Evolutionary conservation across 2,888 invertebrate species (phyloP).

Genomic region (Cheilosia soror): DNA sequence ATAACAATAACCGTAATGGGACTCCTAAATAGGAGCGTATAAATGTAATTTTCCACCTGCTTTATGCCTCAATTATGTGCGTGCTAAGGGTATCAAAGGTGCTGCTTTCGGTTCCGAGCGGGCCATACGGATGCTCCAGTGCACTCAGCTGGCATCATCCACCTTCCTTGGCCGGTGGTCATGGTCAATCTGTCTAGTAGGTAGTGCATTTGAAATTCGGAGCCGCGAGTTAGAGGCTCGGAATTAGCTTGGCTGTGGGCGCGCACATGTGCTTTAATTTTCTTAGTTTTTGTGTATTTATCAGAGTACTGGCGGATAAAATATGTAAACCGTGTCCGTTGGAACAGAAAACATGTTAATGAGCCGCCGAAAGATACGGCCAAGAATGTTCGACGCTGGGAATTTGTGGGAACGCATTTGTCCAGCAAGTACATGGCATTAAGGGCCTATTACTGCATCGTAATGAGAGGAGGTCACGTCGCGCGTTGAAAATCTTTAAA

Average conservation of each 20-base stretch:
- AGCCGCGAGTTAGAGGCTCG: conserved; percentile 31
- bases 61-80: conserved; percentile 74
- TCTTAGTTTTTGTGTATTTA: conserved; percentile 37
- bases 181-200: conserved; percentile 44
- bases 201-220: conserved; percentile 48
- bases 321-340: conserved; percentile 70
- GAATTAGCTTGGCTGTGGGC: conserved; percentile 50
- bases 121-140: conserved; percentile 41
- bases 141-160: conserved; percentile 59
- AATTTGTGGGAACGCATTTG: conserved; percentile 73
- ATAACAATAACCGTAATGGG: conserved; percentile 73
- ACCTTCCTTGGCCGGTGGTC: conserved; percentile 33
- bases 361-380: conserved; percentile 59
- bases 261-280: conserved; percentile 67
- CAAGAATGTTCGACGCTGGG: conserved; percentile 61
- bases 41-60: conserved; percentile 75
- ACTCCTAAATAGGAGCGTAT: conserved; percentile 69
- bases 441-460: conserved; percentile 65
- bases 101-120: conserved; percentile 29
- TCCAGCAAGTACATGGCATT: conserved; percentile 70
- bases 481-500: conserved; percentile 52
- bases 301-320: conserved; percentile 56
- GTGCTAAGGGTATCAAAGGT: conserved; percentile 63
- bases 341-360: conserved; percentile 75
- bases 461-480: conserved; percentile 70